Conservation (phyloP, 2,888 invertebrate species). For the Agrilus mali region DNA sequence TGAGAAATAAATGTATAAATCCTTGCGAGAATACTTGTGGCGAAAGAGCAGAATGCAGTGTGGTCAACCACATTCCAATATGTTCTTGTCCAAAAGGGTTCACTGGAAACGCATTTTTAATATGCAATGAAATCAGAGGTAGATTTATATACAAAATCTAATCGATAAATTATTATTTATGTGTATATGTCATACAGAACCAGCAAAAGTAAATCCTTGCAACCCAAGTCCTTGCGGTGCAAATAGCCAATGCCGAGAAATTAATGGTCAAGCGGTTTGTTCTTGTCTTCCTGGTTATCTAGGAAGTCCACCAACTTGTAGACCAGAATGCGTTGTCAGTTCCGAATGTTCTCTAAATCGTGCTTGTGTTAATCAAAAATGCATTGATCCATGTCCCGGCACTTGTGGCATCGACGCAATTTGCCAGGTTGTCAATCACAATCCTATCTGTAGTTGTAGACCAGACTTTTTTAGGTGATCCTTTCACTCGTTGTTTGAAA, state of each 20-base stretch:
- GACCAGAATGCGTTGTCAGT: conserved; percentile 64
- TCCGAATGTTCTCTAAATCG: conserved; percentile 61
- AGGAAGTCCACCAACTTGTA: conserved; percentile 65
- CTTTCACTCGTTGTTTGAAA: conserved; percentile 54
- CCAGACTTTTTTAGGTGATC: conserved; percentile 57
- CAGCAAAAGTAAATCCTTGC: conserved; percentile 48
- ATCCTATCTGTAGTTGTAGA: conserved; percentile 67
- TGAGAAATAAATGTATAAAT: conserved; percentile 51
- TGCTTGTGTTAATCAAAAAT: conserved; percentile 69
- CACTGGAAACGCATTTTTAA: conserved; percentile 56
- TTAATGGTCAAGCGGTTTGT: conserved; percentile 60
- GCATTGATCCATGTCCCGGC: conserved; percentile 69
- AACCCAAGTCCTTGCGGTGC: conserved; percentile 64
- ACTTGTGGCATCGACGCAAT: conserved; percentile 65
- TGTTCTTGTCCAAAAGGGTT: conserved; percentile 56
- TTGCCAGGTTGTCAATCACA: conserved; percentile 69
- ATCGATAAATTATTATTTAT: neutral
- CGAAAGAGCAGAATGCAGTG: conserved; percentile 53
- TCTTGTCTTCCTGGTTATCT: conserved; percentile 58
- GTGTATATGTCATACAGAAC: conserved; percentile 19
- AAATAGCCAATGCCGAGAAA: conserved; percentile 62
- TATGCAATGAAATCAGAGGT: conserved; percentile 39
- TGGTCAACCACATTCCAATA: conserved; percentile 61
- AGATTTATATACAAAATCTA: conserved; percentile 9
- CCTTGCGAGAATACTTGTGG: conserved; percentile 63